These are phyloP conservation scores for Fregata magnificens DNA, from an alignment of 2,113 vertebrate species.

Conservation along the genomic window DNA sequence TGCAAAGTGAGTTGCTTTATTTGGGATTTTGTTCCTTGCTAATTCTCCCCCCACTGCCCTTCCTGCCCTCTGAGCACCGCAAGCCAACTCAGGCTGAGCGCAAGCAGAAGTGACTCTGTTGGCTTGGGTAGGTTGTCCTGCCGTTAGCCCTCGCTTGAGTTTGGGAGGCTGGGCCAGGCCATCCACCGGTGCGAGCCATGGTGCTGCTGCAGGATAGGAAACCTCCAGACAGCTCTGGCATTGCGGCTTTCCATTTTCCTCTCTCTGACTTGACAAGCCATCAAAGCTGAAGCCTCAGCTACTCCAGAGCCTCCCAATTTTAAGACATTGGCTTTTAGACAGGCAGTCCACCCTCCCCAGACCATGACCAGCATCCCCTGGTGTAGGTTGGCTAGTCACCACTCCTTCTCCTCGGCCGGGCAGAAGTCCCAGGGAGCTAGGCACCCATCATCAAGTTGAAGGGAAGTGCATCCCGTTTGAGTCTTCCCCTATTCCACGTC, in stretches of 20 bases:
- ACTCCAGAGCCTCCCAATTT: not conserved
- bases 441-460: not conserved
- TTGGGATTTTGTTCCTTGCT: not conserved
- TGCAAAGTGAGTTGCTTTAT: not conserved
- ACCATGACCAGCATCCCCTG: not conserved
- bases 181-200: fast-evolving
- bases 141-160: not conserved
- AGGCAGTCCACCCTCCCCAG: not conserved
- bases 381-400: not conserved
- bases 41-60: not conserved
- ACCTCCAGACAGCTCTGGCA: not conserved
- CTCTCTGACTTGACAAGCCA: not conserved
- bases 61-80: not conserved
- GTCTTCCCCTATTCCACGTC: not conserved
- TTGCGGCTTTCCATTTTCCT: not conserved
- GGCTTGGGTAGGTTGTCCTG: not conserved
- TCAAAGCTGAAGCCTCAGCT: not conserved
- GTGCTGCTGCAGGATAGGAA: not conserved
- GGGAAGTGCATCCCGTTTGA: not conserved
- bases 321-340: not conserved
- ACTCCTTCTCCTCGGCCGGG: not conserved
- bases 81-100: not conserved
- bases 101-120: not conserved
- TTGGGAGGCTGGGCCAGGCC: not conserved
- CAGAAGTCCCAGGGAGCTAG: not conserved